These are phyloP conservation scores for Malurus elegans DNA, from an alignment of 2,113 vertebrate genomes.

Conservation along the genomic window DNA sequence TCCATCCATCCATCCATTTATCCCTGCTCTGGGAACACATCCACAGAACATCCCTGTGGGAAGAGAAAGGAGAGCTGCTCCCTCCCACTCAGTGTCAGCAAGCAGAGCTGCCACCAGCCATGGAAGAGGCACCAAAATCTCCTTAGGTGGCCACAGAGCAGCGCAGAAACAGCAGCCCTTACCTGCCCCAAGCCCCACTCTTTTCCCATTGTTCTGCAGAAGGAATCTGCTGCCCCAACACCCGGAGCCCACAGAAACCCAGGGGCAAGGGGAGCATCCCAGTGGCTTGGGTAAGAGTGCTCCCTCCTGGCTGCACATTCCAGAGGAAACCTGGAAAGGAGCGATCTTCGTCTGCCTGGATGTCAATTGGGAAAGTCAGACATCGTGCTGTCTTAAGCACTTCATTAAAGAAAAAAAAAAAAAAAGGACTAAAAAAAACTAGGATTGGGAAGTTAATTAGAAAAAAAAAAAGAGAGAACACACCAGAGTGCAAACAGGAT, in stretches of 20 bases:
- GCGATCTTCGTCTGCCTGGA: fast-evolving
- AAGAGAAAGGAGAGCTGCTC: not conserved
- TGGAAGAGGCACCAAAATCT: not conserved
- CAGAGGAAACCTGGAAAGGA: not conserved
- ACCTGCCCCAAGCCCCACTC: not conserved
- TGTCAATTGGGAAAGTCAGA: not conserved
- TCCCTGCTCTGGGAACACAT: not conserved
- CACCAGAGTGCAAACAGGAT: not conserved
- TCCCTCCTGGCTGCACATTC: not conserved
- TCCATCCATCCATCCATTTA: too few relatives aligned
- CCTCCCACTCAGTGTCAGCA: not conserved
- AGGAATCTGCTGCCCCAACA: not conserved
- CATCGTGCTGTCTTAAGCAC: not conserved
- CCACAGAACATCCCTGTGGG: not conserved
- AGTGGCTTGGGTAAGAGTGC: not conserved
- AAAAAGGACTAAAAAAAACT: too few relatives aligned
- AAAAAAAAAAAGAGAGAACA: not conserved
- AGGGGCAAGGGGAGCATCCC: not conserved
- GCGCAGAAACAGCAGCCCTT: not conserved
- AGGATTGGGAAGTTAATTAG: not conserved
- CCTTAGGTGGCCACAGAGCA: not conserved
- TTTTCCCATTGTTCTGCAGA: not conserved
- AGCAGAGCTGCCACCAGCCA: not conserved
- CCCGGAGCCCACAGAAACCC: not conserved
- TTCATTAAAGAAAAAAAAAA: not conserved